Evolutionary conservation across 2,888 invertebrate genomes (phyloP), one percentile per base, ranked within the genome.

Genomic region (Elysia crispata): DNA sequence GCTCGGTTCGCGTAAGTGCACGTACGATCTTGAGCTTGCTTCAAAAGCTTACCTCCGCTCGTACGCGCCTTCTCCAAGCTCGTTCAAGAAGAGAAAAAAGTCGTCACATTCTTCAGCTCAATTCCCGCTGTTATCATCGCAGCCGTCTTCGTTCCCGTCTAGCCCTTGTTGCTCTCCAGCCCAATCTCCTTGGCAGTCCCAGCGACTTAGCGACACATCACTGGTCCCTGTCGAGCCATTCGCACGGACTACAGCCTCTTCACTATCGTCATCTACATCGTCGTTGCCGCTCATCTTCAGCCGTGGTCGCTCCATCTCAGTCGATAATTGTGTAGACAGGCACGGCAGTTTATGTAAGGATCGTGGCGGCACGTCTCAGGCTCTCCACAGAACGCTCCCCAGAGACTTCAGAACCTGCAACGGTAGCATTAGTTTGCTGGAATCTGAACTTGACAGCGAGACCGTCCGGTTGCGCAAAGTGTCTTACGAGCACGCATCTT

Each of bases 1-100:
- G 1, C 50, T 79, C 15, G 18, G 54, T 25, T 64, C 73, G 20
- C 30, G 30, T 54, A 79, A 54, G 28, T 73, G 66, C 31, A 49
- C 73, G n/a, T 79, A 79, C 79, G 74, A 79, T 54, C 62, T 74
- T 1, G 50, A 70, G 23, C 73, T 41, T 0, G 74, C 79, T 3
- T 50, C 79, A 0, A 11, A 31, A 66, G 62, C 72, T 28, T 62
- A 78, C 70, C 15, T 25, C n/a, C 41, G 25, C n/a, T 49, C 49
- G 1, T 60, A 41, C 11, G 62, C 72, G 1, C 1, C 62, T 20
- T 60, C 25, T 18, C 50, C 66, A 20, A 30, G n/a, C 20, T 15
- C 33, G 18, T 41, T 41, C 11, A 30, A 54, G 23, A 49, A 67
- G 28, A 0, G 31, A n/a, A 8, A 23, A 15, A 64, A 33, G 23